Base-by-base conservation (phyloP, 53 echinoderm and acorn worm genomes). In the Paelopatides confundens region DNA sequence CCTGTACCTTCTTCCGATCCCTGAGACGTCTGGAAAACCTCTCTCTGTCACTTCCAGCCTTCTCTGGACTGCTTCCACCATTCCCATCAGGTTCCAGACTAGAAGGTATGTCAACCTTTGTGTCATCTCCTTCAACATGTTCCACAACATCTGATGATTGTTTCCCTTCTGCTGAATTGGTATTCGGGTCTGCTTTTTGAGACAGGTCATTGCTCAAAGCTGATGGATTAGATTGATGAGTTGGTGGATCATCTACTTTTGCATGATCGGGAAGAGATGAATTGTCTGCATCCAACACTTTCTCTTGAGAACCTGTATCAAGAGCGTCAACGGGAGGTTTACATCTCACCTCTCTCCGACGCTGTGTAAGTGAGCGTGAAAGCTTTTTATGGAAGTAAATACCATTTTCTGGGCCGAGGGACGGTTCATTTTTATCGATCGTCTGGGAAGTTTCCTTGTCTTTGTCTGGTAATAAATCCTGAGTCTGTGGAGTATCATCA, bases 381-480 rank as follows among this genome's bases (percentile, higher is more conserved):
- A 79, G 79, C 33, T 79, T 79, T 48, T 79, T 79, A 27, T 79
- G 79, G 43, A 79, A 79, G 33, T 79, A 79, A 32, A 79, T 51
- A 8, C 79, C 79, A 54, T 79, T 79, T 79, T 79, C 79, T 47
- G 52, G 51, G 29, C 33, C 32, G 3, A 52, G 48, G 32, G 79
- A 33, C 14, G 18, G 33, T 2, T 17, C 33, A 28, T 18, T 74
- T 51, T 50, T 53, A 52, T 53, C 79, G 7, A 51, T 12, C 5
- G 52, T 7, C n/a, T 79, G 79, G 10, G 24, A 17, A 12, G n/a
- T 32, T 53, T 79, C 79, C 51, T 49, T 49, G 23, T 78, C 78
- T 32, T 79, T 54, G 26, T 79, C 79, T 8, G 30, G 31, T 4
- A 35, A 10, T 34, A n/a, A n/a, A 30, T 79, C 79, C 31, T 50